Evolutionary conservation across 2,888 invertebrate species (phyloP).

Genomic region (Dryocosmus kuriphilus): DNA sequence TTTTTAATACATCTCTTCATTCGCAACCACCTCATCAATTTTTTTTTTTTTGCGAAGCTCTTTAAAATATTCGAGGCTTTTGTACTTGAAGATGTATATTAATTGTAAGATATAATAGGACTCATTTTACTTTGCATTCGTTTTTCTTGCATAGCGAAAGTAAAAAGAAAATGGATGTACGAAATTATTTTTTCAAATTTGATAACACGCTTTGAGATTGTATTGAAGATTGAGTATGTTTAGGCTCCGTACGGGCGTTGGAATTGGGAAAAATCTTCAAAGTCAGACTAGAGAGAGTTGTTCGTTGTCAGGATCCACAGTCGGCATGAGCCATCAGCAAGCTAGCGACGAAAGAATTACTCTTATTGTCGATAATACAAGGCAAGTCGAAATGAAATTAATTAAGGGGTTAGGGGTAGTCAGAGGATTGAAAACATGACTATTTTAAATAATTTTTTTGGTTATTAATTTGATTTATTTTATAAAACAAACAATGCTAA

Average conservation of each 20-base stretch:
- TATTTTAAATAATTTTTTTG: too few relatives aligned
- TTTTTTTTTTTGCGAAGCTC: background rate
- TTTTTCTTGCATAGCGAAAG: conserved; percentile 41
- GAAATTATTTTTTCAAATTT: background rate
- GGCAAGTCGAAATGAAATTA: conserved; percentile 71
- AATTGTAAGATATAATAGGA: background rate
- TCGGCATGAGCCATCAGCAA: conserved; percentile 77
- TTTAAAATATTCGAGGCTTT: background rate
- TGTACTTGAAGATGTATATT: background rate
- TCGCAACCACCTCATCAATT: conserved; percentile 29
- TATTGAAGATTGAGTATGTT: conserved; percentile 2
- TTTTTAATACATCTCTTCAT: conserved; percentile 17
- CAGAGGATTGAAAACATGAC: too few relatives aligned
- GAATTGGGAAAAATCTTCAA: conserved; percentile 69
- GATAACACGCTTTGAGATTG: background rate
- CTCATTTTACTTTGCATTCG: background rate
- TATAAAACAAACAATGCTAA: too few relatives aligned
- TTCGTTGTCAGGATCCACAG: conserved; percentile 69
- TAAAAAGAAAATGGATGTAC: conserved; percentile 18
- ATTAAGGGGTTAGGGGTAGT: too few relatives aligned
- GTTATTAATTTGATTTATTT: too few relatives aligned
- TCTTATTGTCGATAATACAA: conserved; percentile 96
- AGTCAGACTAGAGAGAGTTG: conserved; percentile 69
- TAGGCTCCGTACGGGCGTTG: conserved; percentile 71
- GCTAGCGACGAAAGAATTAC: conserved; percentile 88